These are phyloP conservation scores for Dasypogon diadema DNA, from an alignment of 2,888 invertebrate genomes.

Conservation along the genomic window DNA sequence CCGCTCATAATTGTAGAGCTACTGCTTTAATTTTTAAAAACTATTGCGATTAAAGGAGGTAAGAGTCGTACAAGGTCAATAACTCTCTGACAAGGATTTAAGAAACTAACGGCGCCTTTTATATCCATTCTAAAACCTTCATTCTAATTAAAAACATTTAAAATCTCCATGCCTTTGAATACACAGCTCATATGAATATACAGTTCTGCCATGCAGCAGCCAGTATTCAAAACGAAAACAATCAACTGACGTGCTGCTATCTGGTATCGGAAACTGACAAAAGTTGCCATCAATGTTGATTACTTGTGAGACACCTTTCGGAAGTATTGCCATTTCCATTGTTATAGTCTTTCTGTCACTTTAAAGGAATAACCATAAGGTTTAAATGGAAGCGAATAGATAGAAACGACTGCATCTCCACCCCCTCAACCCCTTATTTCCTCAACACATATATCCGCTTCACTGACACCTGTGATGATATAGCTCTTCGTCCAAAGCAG, in stretches of 20 bases:
- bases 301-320: constrained; percentile 30
- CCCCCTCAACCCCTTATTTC: background rate
- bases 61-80: too few species aligned
- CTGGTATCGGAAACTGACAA: constrained; percentile 23
- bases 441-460: background rate
- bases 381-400: background rate
- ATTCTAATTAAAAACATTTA: too few species aligned
- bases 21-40: too few species aligned
- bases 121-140: too few species aligned
- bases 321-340: background rate
- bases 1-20: too few species aligned
- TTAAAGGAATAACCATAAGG: background rate
- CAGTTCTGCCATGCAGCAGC: too few species aligned
- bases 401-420: background rate
- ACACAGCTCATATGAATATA: too few species aligned
- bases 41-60: too few species aligned
- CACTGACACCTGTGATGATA: constrained; percentile 20
- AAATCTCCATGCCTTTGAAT: too few species aligned
- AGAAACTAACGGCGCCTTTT: too few species aligned
- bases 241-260: background rate
- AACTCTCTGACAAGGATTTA: too few species aligned
- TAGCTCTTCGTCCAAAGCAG: background rate
- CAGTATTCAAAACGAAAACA: constrained; percentile 7
- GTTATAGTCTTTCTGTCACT: background rate
- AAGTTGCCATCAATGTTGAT: constrained; percentile 21